A percentile compares a stretch with the other conserved stretches of the same genome.
phyloP scores from a whole-genome alignment of 1,140 invertebrate genomes.

The Neuroterus valhalla region DNA sequence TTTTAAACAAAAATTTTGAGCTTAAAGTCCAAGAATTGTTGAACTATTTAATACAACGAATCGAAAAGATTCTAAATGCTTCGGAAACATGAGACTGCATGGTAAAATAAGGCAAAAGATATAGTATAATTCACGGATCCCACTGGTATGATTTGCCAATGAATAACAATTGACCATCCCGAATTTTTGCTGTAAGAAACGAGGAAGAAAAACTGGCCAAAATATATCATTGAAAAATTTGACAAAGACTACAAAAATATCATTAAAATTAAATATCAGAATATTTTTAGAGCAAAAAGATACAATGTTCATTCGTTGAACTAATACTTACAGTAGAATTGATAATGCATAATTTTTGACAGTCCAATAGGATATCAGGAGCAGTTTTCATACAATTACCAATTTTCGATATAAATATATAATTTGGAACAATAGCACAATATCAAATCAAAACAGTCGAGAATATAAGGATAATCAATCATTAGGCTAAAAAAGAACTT shows the following conservation, averaged over 20 bases:
- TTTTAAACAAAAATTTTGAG: constrained; percentile 39
- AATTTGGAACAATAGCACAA: constrained; percentile 64
- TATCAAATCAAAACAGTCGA: constrained; percentile 53
- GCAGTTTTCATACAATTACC: constrained; percentile 58
- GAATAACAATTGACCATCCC: constrained; percentile 62
- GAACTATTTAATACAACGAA: not conserved
- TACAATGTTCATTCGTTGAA: constrained; percentile 52
- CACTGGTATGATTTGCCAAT: constrained; percentile 59
- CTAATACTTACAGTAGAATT: constrained; percentile 54
- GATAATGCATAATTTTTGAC: too few species aligned
- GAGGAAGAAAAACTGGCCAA: constrained; percentile 63
- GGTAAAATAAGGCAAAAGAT: constrained; percentile 33
- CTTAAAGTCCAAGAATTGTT: constrained; percentile 29
- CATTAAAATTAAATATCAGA: constrained; percentile 59
- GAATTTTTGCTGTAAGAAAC: constrained; percentile 65
- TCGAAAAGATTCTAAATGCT: not conserved
- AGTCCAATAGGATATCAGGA: constrained; percentile 56
- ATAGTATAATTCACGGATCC: constrained; percentile 58
- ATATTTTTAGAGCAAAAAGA: constrained; percentile 50
- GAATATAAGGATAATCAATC: constrained; percentile 45
- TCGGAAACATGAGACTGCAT: constrained; percentile 15
- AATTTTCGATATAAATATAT: constrained; percentile 56
- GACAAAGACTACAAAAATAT: constrained; percentile 56
- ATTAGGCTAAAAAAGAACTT: constrained; percentile 38
- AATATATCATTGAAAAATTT: constrained; percentile 59